These are phyloP conservation scores for Rhabdornis inornatus DNA, from an alignment of 2,113 vertebrate genomes.

Conservation along the genomic window DNA sequence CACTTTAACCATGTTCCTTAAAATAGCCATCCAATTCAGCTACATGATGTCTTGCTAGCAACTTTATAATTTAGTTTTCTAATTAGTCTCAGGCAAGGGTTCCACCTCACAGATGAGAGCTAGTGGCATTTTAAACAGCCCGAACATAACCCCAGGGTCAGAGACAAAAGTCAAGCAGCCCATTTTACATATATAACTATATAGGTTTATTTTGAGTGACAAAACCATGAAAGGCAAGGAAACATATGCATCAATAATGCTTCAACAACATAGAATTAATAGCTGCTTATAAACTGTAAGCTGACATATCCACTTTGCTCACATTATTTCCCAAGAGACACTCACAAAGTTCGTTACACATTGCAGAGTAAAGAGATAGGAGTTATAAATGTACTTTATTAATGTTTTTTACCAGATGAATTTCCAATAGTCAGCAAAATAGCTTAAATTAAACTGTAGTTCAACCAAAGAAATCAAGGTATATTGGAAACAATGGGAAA, in stretches of 20 bases:
- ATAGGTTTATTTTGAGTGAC: slow-evolving; percentile 50
- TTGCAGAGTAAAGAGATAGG: background rate
- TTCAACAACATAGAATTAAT: slow-evolving; percentile 21
- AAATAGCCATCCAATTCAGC: background rate
- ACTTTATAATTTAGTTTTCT: background rate
- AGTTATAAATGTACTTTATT: slow-evolving; percentile 11
- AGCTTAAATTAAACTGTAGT: background rate
- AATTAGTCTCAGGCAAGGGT: background rate
- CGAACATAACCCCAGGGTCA: background rate
- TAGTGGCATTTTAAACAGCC: background rate
- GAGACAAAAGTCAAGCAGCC: slow-evolving; percentile 42
- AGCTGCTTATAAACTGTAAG: background rate
- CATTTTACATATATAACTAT: slow-evolving; percentile 21
- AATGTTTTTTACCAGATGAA: background rate
- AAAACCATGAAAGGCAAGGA: slow-evolving; percentile 46
- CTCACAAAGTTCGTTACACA: slow-evolving; percentile 15
- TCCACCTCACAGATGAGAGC: background rate
- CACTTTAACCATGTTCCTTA: background rate
- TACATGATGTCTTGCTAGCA: background rate
- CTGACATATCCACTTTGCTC: slow-evolving; percentile 3
- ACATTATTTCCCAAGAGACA: slow-evolving; percentile 30
- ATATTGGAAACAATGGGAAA: background rate
- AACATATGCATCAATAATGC: slow-evolving; percentile 7
- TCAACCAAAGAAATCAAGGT: slow-evolving; percentile 12
- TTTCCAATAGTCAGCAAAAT: background rate